Conservation (phyloP, 2,113 vertebrate genomes). For the Cololabis saira region DNA sequence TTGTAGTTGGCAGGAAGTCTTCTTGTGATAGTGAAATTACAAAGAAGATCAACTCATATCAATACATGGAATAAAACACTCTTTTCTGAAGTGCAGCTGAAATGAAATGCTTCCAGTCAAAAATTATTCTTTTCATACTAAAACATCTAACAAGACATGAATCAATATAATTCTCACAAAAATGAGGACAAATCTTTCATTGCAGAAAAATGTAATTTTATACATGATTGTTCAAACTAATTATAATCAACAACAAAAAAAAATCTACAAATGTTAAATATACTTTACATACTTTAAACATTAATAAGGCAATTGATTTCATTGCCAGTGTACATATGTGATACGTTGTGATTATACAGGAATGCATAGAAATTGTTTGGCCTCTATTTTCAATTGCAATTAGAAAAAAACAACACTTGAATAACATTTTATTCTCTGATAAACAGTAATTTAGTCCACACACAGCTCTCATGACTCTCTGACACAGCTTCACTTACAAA, state of each 20-base stretch:
- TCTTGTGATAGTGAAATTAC: no score
- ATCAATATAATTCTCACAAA: conserved; percentile 20
- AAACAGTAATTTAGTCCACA: no score
- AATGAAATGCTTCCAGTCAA: conserved; percentile 20
- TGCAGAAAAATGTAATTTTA: neutral
- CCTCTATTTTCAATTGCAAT: neutral
- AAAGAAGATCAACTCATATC: no score
- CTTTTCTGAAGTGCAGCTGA: conserved; percentile 22
- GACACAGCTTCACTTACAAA: no score
- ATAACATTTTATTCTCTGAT: no score
- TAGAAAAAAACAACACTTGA: no score
- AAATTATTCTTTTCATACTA: conserved; percentile 10
- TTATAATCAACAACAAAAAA: conserved; percentile 17
- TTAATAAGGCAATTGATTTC: conserved; percentile 54
- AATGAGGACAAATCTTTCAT: conserved; percentile 17
- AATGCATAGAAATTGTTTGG: conserved; percentile 62
- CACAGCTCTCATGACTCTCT: no score
- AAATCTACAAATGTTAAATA: conserved; percentile 47
- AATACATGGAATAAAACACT: neutral
- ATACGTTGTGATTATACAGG: conserved; percentile 12
- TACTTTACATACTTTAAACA: conserved; percentile 34
- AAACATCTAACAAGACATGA: conserved; percentile 15
- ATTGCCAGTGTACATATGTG: conserved; percentile 6
- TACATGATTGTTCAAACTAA: conserved; percentile 49
- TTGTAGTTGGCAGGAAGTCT: neutral